Evolutionary conservation across 2,888 invertebrate genomes (phyloP), one percentile per base, ranked within the genome.

Genomic region (Mimachlamys varia): DNA sequence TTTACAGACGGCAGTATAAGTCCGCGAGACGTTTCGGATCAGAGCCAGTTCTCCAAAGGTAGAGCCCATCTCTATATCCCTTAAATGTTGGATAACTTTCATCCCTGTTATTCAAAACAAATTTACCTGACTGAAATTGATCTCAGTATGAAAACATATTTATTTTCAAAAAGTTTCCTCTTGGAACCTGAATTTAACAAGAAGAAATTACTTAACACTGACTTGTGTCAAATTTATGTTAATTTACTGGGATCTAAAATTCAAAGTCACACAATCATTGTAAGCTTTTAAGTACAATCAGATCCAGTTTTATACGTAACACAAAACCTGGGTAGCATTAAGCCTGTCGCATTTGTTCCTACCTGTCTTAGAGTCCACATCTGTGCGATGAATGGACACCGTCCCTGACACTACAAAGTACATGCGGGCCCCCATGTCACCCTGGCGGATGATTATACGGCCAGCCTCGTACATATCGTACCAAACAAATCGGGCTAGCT

Each of bases 31-130:
- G 90, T 95, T 93, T 55, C 95, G 92, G 12, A 95, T 92, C 50
- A 95, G 91, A 22, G 95, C 95, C 19, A 95, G 92, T 90, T 95
- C 95, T 22, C 95, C 95, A 91, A 95, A 95, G 13, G 94, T 94
- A 22, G 94, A 92, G 4, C 95, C 95, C 27, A 92, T 93, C 38
- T 76, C 91, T 0, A 95, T 91, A 44, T 95, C 94, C 3, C 92
- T 92, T n/a, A 94, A 88, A 76, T 91, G 90, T 22, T 88, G 87
- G 10, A 90, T 89, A 12, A 89, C 76, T 53, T 92, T 91, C 5
- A 62, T 44, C 87, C 94, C 94, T 93, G 92, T 89, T 58, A 87
- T 27, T 33, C n/a, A 58, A 58, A 22, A 2, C 22, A 19, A 58
- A 89, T 38, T 17, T 19, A 44, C 7, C 44, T 44, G 38, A 13